A percentile compares a stretch with the other conserved stretches of the same genome.
These are phyloP conservation scores for Vulpes ferrilata DNA, from an alignment of 2,113 vertebrate genomes.

Conservation along the genomic window DNA sequence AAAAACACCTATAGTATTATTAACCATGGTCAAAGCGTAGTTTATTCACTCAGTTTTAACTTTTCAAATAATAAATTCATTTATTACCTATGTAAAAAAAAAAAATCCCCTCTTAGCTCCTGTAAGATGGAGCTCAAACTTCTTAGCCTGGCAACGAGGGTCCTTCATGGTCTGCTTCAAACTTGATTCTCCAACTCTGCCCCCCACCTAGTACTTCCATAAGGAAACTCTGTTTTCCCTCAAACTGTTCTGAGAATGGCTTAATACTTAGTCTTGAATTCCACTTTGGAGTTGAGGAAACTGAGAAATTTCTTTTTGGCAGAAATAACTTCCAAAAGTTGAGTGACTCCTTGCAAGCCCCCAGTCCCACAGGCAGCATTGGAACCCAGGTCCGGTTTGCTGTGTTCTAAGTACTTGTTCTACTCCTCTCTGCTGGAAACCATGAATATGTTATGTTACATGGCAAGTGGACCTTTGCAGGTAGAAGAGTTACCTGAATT, in stretches of 20 bases:
- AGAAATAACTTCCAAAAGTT: background rate
- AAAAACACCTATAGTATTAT: background rate
- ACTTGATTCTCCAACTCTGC: background rate
- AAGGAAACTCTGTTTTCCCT: background rate
- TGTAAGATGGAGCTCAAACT: background rate
- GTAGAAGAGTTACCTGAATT: background rate
- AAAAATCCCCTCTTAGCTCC: background rate
- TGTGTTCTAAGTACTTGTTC: background rate
- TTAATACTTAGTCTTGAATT: background rate
- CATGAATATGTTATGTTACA: background rate
- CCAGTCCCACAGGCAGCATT: background rate
- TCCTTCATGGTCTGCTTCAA: background rate
- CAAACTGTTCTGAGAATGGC: background rate
- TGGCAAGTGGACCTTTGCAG: background rate
- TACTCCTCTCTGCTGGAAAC: background rate
- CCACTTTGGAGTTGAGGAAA: background rate
- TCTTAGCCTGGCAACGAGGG: background rate
- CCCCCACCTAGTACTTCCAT: background rate
- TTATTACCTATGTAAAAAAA: background rate
- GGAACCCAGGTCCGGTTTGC: background rate
- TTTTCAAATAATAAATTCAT: slow-evolving; percentile 6
- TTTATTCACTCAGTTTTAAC: background rate
- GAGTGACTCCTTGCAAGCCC: background rate
- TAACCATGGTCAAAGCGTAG: background rate
- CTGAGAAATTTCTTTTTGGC: background rate